Percentiles rank a stretch among this genome's conserved stretches.
Evolutionary conservation across 2,113 vertebrate species (phyloP).

Genomic region (Salvator merianae): DNA sequence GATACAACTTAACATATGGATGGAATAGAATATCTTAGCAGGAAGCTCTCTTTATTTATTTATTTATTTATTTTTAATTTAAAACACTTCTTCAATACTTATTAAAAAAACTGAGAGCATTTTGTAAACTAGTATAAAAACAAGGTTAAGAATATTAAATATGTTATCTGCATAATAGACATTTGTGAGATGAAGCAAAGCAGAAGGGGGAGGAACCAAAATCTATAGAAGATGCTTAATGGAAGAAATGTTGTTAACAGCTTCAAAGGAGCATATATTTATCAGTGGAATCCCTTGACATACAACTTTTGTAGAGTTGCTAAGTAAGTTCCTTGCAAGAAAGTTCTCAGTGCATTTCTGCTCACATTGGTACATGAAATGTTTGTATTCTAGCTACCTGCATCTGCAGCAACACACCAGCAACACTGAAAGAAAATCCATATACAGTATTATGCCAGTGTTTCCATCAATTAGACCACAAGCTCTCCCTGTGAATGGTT

Average conservation of each 20-base stretch:
- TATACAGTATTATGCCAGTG: background rate
- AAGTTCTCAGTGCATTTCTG: background rate
- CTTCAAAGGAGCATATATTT: background rate
- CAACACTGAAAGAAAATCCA: background rate
- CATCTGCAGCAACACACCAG: background rate
- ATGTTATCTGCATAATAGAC: slow-evolving; percentile 15
- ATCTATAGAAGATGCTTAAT: background rate
- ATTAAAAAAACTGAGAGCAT: no score
- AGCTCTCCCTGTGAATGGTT: background rate
- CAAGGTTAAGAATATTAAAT: no score
- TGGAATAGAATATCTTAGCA: slow-evolving; percentile 41
- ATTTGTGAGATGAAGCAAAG: slow-evolving; percentile 36
- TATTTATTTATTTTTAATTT: background rate
- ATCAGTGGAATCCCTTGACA: background rate
- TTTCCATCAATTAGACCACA: background rate
- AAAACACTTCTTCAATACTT: no score
- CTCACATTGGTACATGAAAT: background rate
- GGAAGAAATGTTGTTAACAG: background rate
- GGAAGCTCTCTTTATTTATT: slow-evolving; percentile 7
- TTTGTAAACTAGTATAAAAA: no score
- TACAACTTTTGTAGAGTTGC: background rate
- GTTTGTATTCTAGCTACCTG: background rate
- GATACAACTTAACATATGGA: slow-evolving; percentile 6
- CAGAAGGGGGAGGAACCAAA: background rate
- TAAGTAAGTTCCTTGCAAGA: background rate